Evolutionary conservation across 2,888 invertebrate species (phyloP).

Genomic region (Xanthia togata): DNA sequence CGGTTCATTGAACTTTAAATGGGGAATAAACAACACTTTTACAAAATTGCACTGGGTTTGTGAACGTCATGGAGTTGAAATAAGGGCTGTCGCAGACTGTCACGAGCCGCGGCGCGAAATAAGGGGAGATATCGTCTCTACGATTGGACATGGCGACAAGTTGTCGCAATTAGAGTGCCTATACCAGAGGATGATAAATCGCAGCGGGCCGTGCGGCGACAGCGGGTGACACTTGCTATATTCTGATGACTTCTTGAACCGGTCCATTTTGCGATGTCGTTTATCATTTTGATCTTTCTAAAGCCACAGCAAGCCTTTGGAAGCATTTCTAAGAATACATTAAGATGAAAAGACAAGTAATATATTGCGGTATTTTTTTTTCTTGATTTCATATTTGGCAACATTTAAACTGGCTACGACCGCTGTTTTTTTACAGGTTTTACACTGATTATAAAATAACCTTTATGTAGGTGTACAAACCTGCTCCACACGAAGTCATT

Average conservation of each 20-base stretch:
- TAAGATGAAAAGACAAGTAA: slow-evolving; percentile 49
- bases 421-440: slow-evolving; percentile 14
- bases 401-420: slow-evolving; percentile 37
- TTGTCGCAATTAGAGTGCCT: slow-evolving; percentile 76
- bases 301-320: slow-evolving; percentile 44
- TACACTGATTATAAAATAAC: slow-evolving; percentile 13
- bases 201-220: slow-evolving; percentile 63
- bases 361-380: slow-evolving; percentile 41
- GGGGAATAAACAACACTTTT: slow-evolving; percentile 57
- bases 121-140: slow-evolving; percentile 61
- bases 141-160: slow-evolving; percentile 69
- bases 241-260: slow-evolving; percentile 73
- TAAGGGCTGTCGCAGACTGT: slow-evolving; percentile 48
- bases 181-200: slow-evolving; percentile 75
- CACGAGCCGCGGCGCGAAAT: slow-evolving; percentile 35
- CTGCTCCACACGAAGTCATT: neutral
- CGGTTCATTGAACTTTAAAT: slow-evolving; percentile 62
- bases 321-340: slow-evolving; percentile 55
- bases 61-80: slow-evolving; percentile 36
- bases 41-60: slow-evolving; percentile 52
- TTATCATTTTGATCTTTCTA: slow-evolving; percentile 70
- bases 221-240: slow-evolving; percentile 68
- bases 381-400: slow-evolving; percentile 41
- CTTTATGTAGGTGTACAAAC: slow-evolving; percentile 31
- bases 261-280: slow-evolving; percentile 71